phyloP scores from a whole-genome alignment of 1,140 invertebrate species.

The Prorops nasuta region DNA sequence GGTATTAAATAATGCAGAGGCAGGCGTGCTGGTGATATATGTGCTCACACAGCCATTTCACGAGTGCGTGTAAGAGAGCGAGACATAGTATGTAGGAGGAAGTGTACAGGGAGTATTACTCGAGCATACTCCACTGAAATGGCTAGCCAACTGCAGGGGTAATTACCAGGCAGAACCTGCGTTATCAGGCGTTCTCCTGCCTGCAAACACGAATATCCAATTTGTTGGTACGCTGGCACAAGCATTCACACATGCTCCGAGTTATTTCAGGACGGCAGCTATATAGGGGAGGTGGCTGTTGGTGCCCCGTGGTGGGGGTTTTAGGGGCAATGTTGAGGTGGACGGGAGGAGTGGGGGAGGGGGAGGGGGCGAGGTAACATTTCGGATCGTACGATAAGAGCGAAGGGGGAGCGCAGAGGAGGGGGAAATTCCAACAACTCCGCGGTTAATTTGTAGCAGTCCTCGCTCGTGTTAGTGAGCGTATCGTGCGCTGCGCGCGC shows the following conservation, averaged over 20 bases:
- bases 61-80: too few species aligned
- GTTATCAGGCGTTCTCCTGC: constrained; percentile 30
- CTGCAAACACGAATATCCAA: too few species aligned
- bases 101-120: neutral
- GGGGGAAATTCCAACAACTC: constrained; percentile 19
- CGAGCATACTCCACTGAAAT: too few species aligned
- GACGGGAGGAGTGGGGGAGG: neutral
- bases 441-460: constrained; percentile 25
- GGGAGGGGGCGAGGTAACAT: neutral
- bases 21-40: neutral
- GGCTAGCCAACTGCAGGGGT: constrained; percentile 17
- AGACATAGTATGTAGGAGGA: constrained; percentile 1
- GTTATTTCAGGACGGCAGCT: too few species aligned
- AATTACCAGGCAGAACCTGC: constrained; percentile 22
- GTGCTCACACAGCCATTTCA: too few species aligned
- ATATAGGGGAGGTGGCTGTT: too few species aligned
- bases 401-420: neutral
- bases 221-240: too few species aligned
- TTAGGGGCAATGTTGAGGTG: neutral
- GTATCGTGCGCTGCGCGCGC: constrained; percentile 2
- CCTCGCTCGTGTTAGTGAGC: constrained; percentile 13
- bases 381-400: neutral
- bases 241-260: too few species aligned
- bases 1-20: constrained; percentile 26
- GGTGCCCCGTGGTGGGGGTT: constrained; percentile 1